Evolutionary conservation across 2,888 invertebrate species (phyloP), one percentile per base, ranked within the genome.

Genomic region (Yponomeuta sedellus): DNA sequence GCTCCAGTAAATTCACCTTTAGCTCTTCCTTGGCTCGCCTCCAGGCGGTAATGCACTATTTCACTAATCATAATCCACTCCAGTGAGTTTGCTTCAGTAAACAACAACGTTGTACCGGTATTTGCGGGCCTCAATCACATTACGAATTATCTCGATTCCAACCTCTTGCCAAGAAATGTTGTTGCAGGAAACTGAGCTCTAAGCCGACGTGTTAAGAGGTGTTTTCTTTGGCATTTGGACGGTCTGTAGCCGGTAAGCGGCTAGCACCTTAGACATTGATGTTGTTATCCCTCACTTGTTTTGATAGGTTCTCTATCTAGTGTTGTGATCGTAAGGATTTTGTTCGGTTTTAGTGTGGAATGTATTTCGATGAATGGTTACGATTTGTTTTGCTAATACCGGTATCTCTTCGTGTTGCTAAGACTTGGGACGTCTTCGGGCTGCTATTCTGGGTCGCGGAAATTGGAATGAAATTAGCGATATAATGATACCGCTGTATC

Each of bases 281-380:
- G 44, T 52, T 52, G 44, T 52, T 52, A 59, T 65, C 61, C 77
- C 80, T 16, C 40, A 10, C 76, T 75, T 87, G 82, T 87, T 86
- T 83, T 86, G 86, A 85, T 85, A 80, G 81, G 79, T 78, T 77
- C 77, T 73, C 75, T 52, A 52, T 52, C 44, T 52, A 77, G 77
- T 84, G 85, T 85, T 87, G 81, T 84, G 87, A 86, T 84, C 78
- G 76, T 71, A 69, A 70, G 79, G 84, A 81, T 79, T 67, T 66
- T 64, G 61, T 67, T 66, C 64, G 67, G 68, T 64, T 63, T 82
- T 79, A 78, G 72, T 61, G 68, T 69, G 72, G 77, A 82, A 83
- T 85, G 82, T 85, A 81, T 79, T 77, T 81, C 77, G 79, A 79
- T 82, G 80, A 80, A 80, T 76, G 77, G 73, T 44, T 44, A 63